Percentiles rank a stretch among this genome's conserved stretches.
These are phyloP conservation scores for Indicator indicator DNA, from an alignment of 2,113 vertebrate species.

Conservation along the genomic window DNA sequence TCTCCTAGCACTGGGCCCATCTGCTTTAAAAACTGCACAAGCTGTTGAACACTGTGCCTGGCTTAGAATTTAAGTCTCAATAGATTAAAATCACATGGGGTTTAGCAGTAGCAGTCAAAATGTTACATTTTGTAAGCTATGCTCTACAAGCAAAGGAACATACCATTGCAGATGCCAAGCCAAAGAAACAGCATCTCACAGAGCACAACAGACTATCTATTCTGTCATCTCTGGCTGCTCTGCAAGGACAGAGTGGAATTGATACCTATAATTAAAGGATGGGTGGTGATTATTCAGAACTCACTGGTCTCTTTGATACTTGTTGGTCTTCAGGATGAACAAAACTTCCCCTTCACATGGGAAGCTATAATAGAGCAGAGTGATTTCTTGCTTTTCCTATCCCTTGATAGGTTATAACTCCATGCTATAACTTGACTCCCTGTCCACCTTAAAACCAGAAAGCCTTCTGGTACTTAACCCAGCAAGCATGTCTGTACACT, in stretches of 20 bases:
- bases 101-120: not conserved
- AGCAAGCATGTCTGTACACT: not conserved
- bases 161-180: not conserved
- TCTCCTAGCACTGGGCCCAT: not conserved
- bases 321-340: not conserved
- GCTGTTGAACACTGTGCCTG: not conserved
- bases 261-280: not conserved
- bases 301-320: not conserved
- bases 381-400: not conserved
- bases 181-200: not conserved
- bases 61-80: not conserved
- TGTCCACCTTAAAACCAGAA: not conserved
- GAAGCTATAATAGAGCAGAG: not conserved
- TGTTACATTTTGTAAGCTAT: not conserved
- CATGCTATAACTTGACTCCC: not conserved
- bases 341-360: not conserved
- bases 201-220: not conserved
- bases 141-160: not conserved
- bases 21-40: not conserved
- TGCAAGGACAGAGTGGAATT: not conserved
- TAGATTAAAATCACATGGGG: not conserved
- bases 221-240: not conserved
- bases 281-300: not conserved
- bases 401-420: not conserved
- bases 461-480: not conserved